Conservation (phyloP, 2,113 vertebrate species). For the Leucopternis melanops region DNA sequence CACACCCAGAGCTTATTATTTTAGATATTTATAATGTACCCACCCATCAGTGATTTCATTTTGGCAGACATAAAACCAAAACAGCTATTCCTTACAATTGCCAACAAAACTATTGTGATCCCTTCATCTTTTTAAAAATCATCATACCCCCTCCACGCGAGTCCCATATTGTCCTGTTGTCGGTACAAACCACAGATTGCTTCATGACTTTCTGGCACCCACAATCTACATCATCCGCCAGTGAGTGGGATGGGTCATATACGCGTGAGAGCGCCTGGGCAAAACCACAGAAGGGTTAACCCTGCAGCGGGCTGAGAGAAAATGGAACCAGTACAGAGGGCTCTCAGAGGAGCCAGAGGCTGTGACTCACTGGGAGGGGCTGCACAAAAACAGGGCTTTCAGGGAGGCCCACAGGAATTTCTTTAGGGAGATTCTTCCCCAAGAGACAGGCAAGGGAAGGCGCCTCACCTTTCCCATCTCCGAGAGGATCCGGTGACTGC, state of each 20-base stretch:
- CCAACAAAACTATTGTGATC: neutral
- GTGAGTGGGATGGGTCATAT: neutral
- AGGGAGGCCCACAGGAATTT: neutral
- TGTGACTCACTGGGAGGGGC: neutral
- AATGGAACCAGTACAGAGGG: neutral
- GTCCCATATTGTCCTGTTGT: neutral
- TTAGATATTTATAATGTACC: neutral
- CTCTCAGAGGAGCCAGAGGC: neutral
- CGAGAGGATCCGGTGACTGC: neutral
- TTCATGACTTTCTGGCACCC: neutral
- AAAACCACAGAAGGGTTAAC: constrained; percentile 20
- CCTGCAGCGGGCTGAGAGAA: neutral
- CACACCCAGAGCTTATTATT: constrained; percentile 22
- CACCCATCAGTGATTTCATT: constrained; percentile 14
- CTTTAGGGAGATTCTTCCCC: neutral
- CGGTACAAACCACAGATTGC: neutral
- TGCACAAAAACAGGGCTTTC: neutral
- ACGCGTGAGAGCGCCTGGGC: neutral
- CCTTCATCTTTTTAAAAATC: constrained; percentile 11
- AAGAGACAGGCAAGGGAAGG: neutral
- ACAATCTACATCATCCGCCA: neutral
- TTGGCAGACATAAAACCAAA: neutral
- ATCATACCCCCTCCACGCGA: rapidly evolving
- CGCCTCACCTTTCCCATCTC: neutral
- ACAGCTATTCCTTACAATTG: neutral